Conservation (phyloP, 2,888 invertebrate genomes). For the Ormyrus labotus region DNA sequence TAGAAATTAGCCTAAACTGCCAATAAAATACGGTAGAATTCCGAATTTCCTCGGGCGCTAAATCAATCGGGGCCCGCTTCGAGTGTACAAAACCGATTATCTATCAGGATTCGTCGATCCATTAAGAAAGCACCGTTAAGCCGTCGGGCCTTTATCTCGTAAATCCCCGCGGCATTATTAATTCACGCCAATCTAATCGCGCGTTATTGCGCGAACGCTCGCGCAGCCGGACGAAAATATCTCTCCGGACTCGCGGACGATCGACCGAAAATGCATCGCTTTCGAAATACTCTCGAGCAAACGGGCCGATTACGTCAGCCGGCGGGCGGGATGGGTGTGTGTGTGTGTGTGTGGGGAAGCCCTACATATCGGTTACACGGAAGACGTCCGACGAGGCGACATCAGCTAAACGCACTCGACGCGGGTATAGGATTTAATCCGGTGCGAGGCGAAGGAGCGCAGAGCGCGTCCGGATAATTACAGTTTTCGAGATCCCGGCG, state of each 20-base stretch:
- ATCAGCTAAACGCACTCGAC: too few relatives aligned
- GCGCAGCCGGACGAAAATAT: neutral
- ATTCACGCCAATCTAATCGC: constrained; percentile 3
- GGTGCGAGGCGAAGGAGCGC: too few relatives aligned
- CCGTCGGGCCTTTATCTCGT: constrained; percentile 6
- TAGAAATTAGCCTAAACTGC: neutral
- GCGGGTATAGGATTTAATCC: too few relatives aligned
- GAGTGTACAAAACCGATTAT: too few relatives aligned
- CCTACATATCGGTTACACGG: neutral
- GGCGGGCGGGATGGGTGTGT: too few relatives aligned
- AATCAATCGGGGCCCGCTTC: constrained; percentile 10
- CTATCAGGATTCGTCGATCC: neutral
- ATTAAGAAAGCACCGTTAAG: constrained; percentile 32
- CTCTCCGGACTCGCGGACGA: neutral
- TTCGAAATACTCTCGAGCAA: too few relatives aligned
- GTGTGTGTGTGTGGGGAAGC: neutral
- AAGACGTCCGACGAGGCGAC: neutral
- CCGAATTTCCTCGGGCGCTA: constrained; percentile 12
- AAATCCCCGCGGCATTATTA: constrained; percentile 5
- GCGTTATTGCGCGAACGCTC: neutral
- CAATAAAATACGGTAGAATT: neutral
- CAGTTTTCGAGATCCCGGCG: too few relatives aligned
- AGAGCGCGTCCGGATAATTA: too few relatives aligned
- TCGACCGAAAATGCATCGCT: neutral
- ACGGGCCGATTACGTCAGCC: too few relatives aligned